Base-by-base conservation (phyloP, 2,797 vertebrate species). In the Acanthopagrus latus region DNA sequence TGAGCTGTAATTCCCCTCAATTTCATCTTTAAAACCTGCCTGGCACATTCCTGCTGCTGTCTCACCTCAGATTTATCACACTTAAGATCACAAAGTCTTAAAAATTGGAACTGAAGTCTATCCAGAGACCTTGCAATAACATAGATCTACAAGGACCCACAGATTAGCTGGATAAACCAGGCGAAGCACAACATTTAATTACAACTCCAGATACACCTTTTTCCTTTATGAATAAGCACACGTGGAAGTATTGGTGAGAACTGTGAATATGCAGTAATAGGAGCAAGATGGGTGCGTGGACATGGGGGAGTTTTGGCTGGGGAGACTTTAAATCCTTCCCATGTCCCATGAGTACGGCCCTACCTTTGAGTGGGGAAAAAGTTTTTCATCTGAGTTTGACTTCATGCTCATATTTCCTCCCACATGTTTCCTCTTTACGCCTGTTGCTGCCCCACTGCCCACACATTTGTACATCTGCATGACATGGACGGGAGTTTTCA, bases 351-450 rank as follows among this genome's bases (percentile, higher is more conserved):
- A 76, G 89, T 64, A n/a, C 18, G 87, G 87, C 83, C 87, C 89
- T 89, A 85, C 91, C 92, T 89, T 85, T 80, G 64, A 76, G 69
- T 60, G 59, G 71, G 73, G 81, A 74, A 76, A 72, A 60, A 73
- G 68, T 25, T 23, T 46, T 66, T 70, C 64, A 88, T 79, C 76
- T 71, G 76, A 77, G 85, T 80, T 88, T 69, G 66, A 82, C 79
- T 77, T 73, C 60, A 77, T 60, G 62, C 55, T 83, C 78, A 64
- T 82, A 75, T 83, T 90, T 91, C 83, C 90, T 82, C 90, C 87
- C 88, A 89, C 86, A 54, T 74, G 55, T 43, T 78, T 58, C 74
- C 65, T 74, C 63, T 69, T 76, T 76, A 65, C 82, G 29, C 60
- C 43, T 84, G 89, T 82, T 67, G 64, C 81, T 76, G 76, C 78